phyloP scores from a whole-genome alignment of 2,888 invertebrate genomes.

The Leptinotarsa tumamoca region DNA sequence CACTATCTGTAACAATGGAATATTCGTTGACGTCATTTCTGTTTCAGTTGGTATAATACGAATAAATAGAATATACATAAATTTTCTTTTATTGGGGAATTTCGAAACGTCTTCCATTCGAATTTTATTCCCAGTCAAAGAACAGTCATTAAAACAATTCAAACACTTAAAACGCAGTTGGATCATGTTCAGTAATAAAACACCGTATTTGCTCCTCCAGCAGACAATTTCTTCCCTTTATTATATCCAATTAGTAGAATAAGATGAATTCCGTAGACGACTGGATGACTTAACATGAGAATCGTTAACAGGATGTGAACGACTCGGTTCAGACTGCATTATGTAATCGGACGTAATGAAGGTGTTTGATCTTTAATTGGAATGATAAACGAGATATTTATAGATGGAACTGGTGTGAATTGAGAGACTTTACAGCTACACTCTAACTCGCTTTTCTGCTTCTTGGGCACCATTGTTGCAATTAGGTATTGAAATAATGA shows the following conservation, averaged over 20 bases:
- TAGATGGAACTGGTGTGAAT: background rate
- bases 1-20: no score
- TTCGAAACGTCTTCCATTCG: no score
- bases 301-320: slow-evolving; percentile 16
- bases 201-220: background rate
- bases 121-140: no score
- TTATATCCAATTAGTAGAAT: background rate
- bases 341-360: slow-evolving; percentile 8
- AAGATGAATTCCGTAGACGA: background rate
- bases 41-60: no score
- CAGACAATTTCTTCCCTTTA: background rate
- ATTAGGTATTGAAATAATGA: background rate
- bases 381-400: slow-evolving; percentile 4
- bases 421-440: background rate
- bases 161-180: background rate
- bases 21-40: no score
- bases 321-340: background rate
- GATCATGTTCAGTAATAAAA: background rate
- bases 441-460: background rate
- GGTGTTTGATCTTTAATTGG: slow-evolving; percentile 12
- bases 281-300: slow-evolving; percentile 7
- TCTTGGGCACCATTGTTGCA: background rate
- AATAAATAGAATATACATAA: no score
- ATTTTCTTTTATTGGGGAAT: no score
- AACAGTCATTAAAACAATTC: background rate